These are phyloP conservation scores for mouse (Mus musculus) DNA, from an alignment of 2,113 vertebrate species.

Conservation along the genomic window GRCm39 chr4:23237501-23238000, in stretches of 20 bases:
- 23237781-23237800: not conserved
- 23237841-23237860: not conserved
- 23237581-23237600: not conserved
- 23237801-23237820: not conserved
- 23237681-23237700: not conserved
- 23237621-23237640: not conserved
- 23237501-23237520: not conserved
- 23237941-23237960: not conserved
- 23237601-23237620: not conserved
- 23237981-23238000: not conserved
- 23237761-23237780: not conserved
- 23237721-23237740: not conserved
- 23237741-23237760: not conserved
- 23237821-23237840: not conserved
- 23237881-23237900: not conserved
- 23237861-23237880: not conserved
- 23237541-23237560: not conserved
- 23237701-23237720: not conserved
- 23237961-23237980: not conserved
- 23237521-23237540: not conserved
- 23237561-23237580: conserved; percentile 6
- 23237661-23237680: not conserved
- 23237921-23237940: not conserved
- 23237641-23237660: not conserved
- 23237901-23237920: not conserved